These are phyloP conservation scores for Alces alces DNA, from an alignment of 2,113 vertebrate species.

Conservation along the genomic window DNA sequence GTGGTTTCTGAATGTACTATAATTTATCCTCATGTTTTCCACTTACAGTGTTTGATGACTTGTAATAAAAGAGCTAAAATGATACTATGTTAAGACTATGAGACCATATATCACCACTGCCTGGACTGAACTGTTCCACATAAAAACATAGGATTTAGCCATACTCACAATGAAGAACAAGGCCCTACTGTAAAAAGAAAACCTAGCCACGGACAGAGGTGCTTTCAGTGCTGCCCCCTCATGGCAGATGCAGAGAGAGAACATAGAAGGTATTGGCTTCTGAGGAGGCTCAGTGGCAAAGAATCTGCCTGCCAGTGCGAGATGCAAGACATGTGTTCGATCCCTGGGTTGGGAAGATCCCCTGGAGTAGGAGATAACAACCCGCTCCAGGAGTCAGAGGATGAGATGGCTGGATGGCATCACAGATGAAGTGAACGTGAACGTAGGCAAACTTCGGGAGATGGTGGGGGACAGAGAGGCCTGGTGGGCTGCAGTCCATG, in stretches of 20 bases:
- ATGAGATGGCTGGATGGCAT: background rate
- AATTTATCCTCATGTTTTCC: conserved; percentile 53
- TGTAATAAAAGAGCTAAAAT: conserved; percentile 8
- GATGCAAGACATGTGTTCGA: rapidly evolving
- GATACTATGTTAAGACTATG: background rate
- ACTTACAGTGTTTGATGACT: conserved; percentile 39
- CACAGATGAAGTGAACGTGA: background rate
- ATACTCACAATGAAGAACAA: background rate
- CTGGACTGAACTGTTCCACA: background rate
- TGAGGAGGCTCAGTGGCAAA: background rate
- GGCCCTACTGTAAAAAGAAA: background rate
- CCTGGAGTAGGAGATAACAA: background rate
- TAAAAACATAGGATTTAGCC: background rate
- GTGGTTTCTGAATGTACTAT: conserved; percentile 49
- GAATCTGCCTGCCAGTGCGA: background rate
- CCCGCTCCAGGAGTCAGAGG: background rate
- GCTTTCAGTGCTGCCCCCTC: background rate
- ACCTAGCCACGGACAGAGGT: rapidly evolving
- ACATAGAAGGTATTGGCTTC: background rate
- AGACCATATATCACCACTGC: background rate
- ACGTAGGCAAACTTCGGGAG: background rate
- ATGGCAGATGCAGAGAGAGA: background rate
- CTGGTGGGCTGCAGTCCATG: background rate
- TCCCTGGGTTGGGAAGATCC: background rate
- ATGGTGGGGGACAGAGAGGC: background rate